These are phyloP conservation scores for Microdon myrmicae DNA, from an alignment of 2,888 invertebrate species.

Conservation along the genomic window DNA sequence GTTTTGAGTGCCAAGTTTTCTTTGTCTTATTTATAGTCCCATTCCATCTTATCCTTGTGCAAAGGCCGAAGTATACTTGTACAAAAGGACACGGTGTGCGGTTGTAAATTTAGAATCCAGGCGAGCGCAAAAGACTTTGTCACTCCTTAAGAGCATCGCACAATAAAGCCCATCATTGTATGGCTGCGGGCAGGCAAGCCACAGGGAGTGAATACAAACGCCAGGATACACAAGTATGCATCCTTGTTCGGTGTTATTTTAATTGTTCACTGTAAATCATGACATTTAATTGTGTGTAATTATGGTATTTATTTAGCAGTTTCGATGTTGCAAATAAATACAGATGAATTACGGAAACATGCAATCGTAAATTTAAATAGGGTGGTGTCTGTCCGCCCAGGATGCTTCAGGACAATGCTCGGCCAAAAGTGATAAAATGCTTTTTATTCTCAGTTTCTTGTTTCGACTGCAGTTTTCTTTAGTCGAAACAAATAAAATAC, in stretches of 20 bases:
- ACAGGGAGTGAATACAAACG: neutral
- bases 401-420: slow-evolving; percentile 32
- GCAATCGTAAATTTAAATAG: slow-evolving; percentile 50
- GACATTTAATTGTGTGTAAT: slow-evolving; percentile 52
- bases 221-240: neutral
- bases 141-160: neutral
- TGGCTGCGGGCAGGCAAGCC: neutral
- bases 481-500: slow-evolving; percentile 51
- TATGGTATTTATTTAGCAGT: slow-evolving; percentile 51
- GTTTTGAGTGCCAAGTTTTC: slow-evolving; percentile 42
- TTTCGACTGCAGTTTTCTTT: slow-evolving; percentile 33
- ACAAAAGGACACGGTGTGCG: slow-evolving; percentile 29
- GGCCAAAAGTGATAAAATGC: slow-evolving; percentile 50
- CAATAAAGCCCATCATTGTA: neutral
- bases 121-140: slow-evolving; percentile 47
- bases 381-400: slow-evolving; percentile 23
- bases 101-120: slow-evolving; percentile 46
- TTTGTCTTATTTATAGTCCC: slow-evolving; percentile 28
- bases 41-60: slow-evolving; percentile 16
- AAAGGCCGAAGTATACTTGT: slow-evolving; percentile 26
- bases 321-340: slow-evolving; percentile 51
- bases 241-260: slow-evolving; percentile 36
- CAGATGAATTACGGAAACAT: slow-evolving; percentile 51
- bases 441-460: slow-evolving; percentile 12
- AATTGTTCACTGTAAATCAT: slow-evolving; percentile 50